A percentile compares a stretch with the other conserved stretches of the same genome.
These are phyloP conservation scores for Corythaixoides concolor DNA, from an alignment of 2,113 vertebrate genomes.

Conservation along the genomic window DNA sequence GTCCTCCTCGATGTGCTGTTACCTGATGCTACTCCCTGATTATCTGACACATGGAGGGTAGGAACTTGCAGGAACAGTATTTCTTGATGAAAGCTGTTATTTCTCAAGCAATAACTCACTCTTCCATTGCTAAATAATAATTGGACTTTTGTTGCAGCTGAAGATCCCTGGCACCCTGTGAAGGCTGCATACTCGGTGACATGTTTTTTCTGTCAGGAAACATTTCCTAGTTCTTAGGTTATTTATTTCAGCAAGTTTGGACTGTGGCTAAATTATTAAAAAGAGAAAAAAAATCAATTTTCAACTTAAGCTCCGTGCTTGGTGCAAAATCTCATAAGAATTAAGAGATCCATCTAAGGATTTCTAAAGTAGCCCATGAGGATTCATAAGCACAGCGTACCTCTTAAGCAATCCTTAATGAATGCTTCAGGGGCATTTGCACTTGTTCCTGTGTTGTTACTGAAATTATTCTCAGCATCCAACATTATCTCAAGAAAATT, in stretches of 20 bases:
- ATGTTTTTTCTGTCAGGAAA: background rate
- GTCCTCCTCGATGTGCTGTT: background rate
- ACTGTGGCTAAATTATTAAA: background rate
- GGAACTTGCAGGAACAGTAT: background rate
- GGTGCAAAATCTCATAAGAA: background rate
- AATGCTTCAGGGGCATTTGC: background rate
- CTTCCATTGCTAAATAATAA: background rate
- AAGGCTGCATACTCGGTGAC: background rate
- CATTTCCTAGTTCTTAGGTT: background rate
- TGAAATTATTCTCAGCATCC: slow-evolving; percentile 23
- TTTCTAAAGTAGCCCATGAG: slow-evolving; percentile 22
- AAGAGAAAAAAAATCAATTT: background rate
- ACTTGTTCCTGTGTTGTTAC: background rate
- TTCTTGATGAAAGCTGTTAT: background rate
- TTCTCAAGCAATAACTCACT: background rate
- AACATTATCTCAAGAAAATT: slow-evolving; percentile 8
- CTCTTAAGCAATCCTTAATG: slow-evolving; percentile 31
- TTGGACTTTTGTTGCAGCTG: background rate
- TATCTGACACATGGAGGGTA: background rate
- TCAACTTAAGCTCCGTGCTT: background rate
- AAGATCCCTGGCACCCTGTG: background rate
- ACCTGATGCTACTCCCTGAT: background rate
- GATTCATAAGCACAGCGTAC: slow-evolving; percentile 13
- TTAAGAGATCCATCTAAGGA: slow-evolving; percentile 25
- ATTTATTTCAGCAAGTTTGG: background rate